Evolutionary conservation across 2,888 invertebrate species (phyloP), one percentile per base, ranked within the genome.

Genomic region (Cabera pusaria): DNA sequence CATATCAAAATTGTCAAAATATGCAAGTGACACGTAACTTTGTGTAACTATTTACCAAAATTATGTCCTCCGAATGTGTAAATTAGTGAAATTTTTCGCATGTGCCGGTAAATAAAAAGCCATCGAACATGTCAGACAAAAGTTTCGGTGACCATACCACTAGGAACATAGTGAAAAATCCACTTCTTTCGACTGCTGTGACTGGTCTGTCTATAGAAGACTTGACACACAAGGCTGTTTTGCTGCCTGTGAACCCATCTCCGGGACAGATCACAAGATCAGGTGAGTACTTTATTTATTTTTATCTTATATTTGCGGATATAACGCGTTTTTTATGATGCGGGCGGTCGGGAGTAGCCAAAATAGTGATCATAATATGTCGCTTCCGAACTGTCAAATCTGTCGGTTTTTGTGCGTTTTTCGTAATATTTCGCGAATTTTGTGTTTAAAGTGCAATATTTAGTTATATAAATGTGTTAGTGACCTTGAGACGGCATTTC

Each of bases 121-220:
- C 53, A 40, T 44, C 47, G 42, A 65, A 71, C 52, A 88, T 88
- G 87, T 77, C 86, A 52, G 87, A 88, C 63, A 85, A 78, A 78
- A 79, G 84, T 81, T 86, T 83, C 49, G 83, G 86, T 66, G 86
- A 87, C 64, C 71, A 80, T 45, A 64, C 72, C 36, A 78, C 71
- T 56, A 76, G 74, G 70, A 80, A 75, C 69, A 66, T 80, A 44
- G 79, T 88, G 64, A 87, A 86, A 89, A 95, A 95, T 81, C 92
- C 94, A 14, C 87, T 95, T 58, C 87, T 95, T 47, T 93, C 93
- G 56, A 93, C 92, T 34, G 93, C 94, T 42, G 93, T 94, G 48
- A 93, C 92, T 52, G 93, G 93, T 33, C 91, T 93, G 53, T 92
- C 93, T 6, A 90, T 93, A 35, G 94, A 95, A 57, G 94, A 94